phyloP scores from a whole-genome alignment of 2,888 invertebrate genomes.

The Ypsolopha sequella region DNA sequence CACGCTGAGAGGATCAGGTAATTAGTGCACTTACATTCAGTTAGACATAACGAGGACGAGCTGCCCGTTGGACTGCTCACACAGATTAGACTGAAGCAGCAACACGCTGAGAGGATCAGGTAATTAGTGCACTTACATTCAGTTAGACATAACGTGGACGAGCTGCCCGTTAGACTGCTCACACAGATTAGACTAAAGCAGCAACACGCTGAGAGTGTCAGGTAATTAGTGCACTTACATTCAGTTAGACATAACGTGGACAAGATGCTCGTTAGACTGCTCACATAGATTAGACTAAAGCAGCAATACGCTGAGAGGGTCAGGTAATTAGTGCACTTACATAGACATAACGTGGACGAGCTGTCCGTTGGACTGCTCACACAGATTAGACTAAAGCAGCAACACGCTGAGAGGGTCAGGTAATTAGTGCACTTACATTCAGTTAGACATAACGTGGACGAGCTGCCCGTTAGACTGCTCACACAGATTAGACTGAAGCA shows the following conservation, averaged over 20 bases:
- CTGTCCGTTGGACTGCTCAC: constrained; percentile 93
- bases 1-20: constrained; percentile 55
- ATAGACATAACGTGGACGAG: constrained; percentile 98
- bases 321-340: too few species aligned
- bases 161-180: constrained; percentile 92
- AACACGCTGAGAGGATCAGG: constrained; percentile 56
- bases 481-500: constrained; percentile 91
- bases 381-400: constrained; percentile 87
- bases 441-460: constrained; percentile 99
- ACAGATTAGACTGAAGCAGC: constrained; percentile 87
- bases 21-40: too few species aligned
- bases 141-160: constrained; percentile 99
- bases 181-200: constrained; percentile 91
- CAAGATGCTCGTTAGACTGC: constrained; percentile 92
- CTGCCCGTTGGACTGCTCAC: constrained; percentile 93
- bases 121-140: too few species aligned
- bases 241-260: constrained; percentile 99
- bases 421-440: too few species aligned
- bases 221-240: too few species aligned
- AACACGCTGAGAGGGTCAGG: constrained; percentile 56
- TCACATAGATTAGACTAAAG: constrained; percentile 91
- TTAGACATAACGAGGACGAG: constrained; percentile 98
- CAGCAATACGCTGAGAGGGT: constrained; percentile 64
- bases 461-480: constrained; percentile 92
- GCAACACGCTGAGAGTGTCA: constrained; percentile 54